Evolutionary conservation across 2,797 vertebrate species (phyloP).

Genomic region (Eleutherodactylus coqui): DNA sequence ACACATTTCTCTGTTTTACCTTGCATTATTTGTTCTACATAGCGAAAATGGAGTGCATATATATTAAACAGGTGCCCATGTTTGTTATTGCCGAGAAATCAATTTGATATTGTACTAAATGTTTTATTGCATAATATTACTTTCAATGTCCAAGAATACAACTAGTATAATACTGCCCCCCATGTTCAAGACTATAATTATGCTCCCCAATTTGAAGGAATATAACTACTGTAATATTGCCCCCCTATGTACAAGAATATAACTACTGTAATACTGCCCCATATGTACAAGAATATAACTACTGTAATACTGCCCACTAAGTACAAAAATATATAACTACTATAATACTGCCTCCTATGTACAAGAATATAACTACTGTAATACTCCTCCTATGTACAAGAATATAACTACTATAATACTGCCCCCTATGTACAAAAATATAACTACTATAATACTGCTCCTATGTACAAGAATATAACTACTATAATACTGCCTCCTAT

Average conservation of each 20-base stretch:
- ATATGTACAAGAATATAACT: too few relatives aligned
- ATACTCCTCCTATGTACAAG: background rate
- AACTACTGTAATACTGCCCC: too few relatives aligned
- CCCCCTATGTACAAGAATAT: too few relatives aligned
- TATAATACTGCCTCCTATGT: background rate
- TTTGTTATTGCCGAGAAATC: too few relatives aligned
- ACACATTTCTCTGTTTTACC: too few relatives aligned
- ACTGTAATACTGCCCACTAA: too few relatives aligned
- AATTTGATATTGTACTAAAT: too few relatives aligned
- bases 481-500: background rate
- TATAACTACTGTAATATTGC: background rate
- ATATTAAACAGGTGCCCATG: too few relatives aligned
- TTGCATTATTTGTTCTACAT: too few relatives aligned
- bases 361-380: background rate
- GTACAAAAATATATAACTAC: too few relatives aligned
- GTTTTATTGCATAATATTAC: background rate
- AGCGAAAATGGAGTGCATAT: too few relatives aligned
- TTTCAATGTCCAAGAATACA: background rate
- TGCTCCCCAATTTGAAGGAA: background rate
- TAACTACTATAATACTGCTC: conserved; percentile 1
- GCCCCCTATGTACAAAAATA: background rate
- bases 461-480: background rate
- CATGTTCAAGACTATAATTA: conserved; percentile 1
- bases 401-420: conserved; percentile 7
- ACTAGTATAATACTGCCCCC: background rate